phyloP scores from a whole-genome alignment of 2,888 invertebrate genomes.

The Trissonchulus latispiculum region DNA sequence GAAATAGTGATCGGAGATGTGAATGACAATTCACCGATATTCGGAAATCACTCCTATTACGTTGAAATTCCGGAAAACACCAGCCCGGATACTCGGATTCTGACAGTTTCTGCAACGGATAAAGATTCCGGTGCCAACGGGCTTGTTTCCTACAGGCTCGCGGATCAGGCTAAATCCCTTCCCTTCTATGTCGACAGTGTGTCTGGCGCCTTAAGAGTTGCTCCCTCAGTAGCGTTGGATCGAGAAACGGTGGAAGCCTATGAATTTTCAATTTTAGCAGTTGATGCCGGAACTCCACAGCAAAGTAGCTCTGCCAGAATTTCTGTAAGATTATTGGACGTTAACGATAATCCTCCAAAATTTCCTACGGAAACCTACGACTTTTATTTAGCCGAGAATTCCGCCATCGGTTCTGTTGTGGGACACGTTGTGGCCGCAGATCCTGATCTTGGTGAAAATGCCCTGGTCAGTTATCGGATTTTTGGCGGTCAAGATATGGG shows the following conservation, averaged over 20 bases:
- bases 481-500: constrained; percentile 68
- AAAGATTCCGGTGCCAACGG: constrained; percentile 48
- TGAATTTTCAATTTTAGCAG: constrained; percentile 70
- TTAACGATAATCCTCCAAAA: constrained; percentile 57
- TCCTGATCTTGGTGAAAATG: constrained; percentile 82
- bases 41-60: constrained; percentile 57
- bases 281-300: constrained; percentile 69
- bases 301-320: constrained; percentile 62
- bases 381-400: constrained; percentile 83
- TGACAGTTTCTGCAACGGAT: constrained; percentile 48
- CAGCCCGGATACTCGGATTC: constrained; percentile 56
- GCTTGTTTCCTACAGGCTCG: constrained; percentile 62
- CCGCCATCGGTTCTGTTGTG: constrained; percentile 85
- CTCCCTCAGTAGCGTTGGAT: constrained; percentile 63
- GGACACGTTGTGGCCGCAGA: constrained; percentile 80
- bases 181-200: constrained; percentile 83
- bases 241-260: constrained; percentile 66
- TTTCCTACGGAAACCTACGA: constrained; percentile 73
- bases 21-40: constrained; percentile 39
- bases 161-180: constrained; percentile 51
- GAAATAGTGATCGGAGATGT: constrained; percentile 85
- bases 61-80: constrained; percentile 78
- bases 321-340: constrained; percentile 61
- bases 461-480: constrained; percentile 83
- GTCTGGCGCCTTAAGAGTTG: constrained; percentile 78